Conservation (phyloP, 2,113 vertebrate genomes). For the Charadrius vociferus region DNA sequence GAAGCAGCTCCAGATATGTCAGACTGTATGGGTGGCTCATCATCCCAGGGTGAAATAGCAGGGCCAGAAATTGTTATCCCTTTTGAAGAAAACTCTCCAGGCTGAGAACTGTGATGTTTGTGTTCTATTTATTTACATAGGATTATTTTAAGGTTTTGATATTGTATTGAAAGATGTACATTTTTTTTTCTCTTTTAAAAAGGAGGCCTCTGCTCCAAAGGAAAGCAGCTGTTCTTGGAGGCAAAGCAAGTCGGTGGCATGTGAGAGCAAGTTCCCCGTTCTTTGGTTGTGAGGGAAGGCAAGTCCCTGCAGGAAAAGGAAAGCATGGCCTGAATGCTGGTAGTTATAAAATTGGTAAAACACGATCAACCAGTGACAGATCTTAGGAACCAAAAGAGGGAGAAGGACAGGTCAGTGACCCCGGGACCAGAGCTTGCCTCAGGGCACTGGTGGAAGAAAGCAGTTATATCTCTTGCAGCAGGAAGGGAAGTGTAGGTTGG, state of each 20-base stretch:
- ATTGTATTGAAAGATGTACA: background rate
- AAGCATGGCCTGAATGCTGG: background rate
- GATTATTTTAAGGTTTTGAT: background rate
- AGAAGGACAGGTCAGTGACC: background rate
- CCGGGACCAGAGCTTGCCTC: background rate
- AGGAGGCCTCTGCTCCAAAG: background rate
- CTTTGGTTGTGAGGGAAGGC: background rate
- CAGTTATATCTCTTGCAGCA: background rate
- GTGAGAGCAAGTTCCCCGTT: constrained; percentile 24
- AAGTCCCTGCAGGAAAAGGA: background rate
- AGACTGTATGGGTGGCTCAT: background rate
- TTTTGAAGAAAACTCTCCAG: constrained; percentile 8
- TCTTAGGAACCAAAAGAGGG: background rate
- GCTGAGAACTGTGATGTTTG: background rate
- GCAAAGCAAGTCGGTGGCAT: constrained; percentile 36
- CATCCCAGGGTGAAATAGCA: background rate
- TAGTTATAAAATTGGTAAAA: background rate
- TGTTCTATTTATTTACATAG: constrained; percentile 56
- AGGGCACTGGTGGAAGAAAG: background rate
- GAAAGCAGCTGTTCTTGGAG: background rate
- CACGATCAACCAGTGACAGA: background rate
- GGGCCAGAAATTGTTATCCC: background rate
- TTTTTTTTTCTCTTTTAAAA: background rate
- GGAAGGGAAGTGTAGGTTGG: background rate
- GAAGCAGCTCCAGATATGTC: background rate